Evolutionary conservation across 2,113 vertebrate species (phyloP), one percentile per base, ranked within the genome.

Genomic region (Propithecus coquereli): DNA sequence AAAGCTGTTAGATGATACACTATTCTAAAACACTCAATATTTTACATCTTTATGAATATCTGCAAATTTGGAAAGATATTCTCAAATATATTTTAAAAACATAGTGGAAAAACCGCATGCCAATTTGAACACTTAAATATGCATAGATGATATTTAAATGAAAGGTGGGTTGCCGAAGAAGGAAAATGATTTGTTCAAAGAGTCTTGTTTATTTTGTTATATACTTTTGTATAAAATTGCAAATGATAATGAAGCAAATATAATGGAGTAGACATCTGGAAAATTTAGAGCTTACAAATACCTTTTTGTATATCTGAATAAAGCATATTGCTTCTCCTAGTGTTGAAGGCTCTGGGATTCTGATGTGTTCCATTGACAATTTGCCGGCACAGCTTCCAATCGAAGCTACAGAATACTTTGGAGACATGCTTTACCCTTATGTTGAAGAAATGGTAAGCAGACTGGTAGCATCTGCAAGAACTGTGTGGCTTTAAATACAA

Each of bases 301-400:
- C 3, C 52, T 40, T 40, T 61, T 84, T 88, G 23, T 92, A 13
- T 27, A 20, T 81, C 61, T 92, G 65, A 97, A 87, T 90, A 59
- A 90, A 92, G 85, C 54, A 0, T 95, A 16, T 96, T 97, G 50
- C 96, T 65, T 98, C 43, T 98, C 97, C 68, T 98, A 99, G 99
- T 43, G 99, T 99, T 86, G 99, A 99, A 98, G 99, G 99, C 84
- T 99, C 98, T 0, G 99, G 99, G 37, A 99, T 99, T 98, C 98
- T 99, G 92, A 99, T 99, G 99, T 99, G 99, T 98, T 99, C 99
- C 96, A 99, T 99, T 85, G 99, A 99, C 97, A 99, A 99, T 98
- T 98, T 99, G 70, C 99, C 99, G 0, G 99, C 99, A 73, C 99
- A 99, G 98, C 99, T 99, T 70, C 99, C 99, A 16, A 99, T 99